Conservation (phyloP, 2,113 vertebrate species). For the Condylura cristata region DNA sequence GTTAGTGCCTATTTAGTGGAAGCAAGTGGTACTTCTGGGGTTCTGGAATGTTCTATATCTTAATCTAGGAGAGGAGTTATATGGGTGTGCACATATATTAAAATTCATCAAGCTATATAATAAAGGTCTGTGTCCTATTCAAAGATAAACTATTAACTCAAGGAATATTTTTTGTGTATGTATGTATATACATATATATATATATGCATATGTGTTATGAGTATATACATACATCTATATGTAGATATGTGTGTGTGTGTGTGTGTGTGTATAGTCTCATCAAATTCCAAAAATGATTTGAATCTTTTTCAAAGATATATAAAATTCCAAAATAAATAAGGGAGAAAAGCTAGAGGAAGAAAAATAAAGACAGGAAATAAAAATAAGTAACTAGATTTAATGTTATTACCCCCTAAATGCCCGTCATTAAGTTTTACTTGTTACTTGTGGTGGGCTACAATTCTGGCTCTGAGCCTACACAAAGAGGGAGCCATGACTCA, state of each 20-base stretch:
- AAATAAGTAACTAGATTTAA: conserved; percentile 60
- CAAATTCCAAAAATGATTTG: conserved; percentile 15
- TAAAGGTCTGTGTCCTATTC: conserved; percentile 2
- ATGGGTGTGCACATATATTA: neutral
- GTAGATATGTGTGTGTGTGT: neutral
- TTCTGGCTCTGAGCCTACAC: conserved; percentile 62
- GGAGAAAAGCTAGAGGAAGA: conserved; percentile 44
- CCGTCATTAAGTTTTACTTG: conserved; percentile 39
- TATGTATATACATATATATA: neutral
- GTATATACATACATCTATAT: too few species aligned
- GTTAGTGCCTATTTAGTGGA: conserved; percentile 42
- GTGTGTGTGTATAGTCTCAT: neutral
- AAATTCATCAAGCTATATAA: neutral
- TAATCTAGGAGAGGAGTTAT: neutral
- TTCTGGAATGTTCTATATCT: conserved; percentile 16
- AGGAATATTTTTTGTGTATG: conserved; percentile 20
- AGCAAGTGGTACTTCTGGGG: neutral
- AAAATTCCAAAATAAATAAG: conserved; percentile 58
- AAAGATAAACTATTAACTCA: conserved; percentile 2
- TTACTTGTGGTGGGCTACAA: conserved; percentile 57
- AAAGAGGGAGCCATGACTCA: conserved; percentile 74
- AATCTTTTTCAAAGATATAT: conserved; percentile 32
- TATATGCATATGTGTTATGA: neutral
- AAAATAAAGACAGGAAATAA: conserved; percentile 69
- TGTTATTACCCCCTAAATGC: conserved; percentile 16